Percentiles rank a stretch among this genome's conserved stretches.
Conservation (phyloP, 2,888 invertebrate genomes). For the Tetranychus truncatus region DNA sequence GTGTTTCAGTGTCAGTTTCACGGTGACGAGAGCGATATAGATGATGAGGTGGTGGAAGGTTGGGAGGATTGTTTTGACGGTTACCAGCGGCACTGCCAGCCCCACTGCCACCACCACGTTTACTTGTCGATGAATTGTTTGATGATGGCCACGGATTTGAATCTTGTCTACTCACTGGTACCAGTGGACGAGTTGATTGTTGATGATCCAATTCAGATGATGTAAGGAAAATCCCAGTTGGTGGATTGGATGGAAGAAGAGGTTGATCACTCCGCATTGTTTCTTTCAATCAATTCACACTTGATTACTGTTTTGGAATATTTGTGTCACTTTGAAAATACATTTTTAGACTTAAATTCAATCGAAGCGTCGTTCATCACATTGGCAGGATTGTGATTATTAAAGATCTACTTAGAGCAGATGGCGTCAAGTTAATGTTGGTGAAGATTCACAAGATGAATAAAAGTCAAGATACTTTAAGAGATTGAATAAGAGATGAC, state of each 20-base stretch:
- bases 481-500: no score
- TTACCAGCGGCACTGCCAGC: not conserved
- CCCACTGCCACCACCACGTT: not conserved
- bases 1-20: constrained; percentile 7
- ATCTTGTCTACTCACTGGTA: not conserved
- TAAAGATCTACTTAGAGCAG: no score
- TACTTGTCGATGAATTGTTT: not conserved
- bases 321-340: no score
- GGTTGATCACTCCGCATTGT: not conserved
- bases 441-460: no score
- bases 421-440: no score
- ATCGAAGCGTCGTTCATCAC: no score
- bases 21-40: not conserved
- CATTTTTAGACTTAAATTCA: no score
- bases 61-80: not conserved
- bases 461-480: no score
- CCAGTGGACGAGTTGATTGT: not conserved
- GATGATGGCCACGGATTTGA: not conserved
- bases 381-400: no score
- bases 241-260: constrained; percentile 1
- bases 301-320: no score
- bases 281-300: not conserved
- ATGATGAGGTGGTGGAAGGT: not conserved
- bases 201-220: not conserved
- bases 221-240: not conserved